Conservation (phyloP, 2,888 invertebrate genomes). For the Oscheius sp. region DNA sequence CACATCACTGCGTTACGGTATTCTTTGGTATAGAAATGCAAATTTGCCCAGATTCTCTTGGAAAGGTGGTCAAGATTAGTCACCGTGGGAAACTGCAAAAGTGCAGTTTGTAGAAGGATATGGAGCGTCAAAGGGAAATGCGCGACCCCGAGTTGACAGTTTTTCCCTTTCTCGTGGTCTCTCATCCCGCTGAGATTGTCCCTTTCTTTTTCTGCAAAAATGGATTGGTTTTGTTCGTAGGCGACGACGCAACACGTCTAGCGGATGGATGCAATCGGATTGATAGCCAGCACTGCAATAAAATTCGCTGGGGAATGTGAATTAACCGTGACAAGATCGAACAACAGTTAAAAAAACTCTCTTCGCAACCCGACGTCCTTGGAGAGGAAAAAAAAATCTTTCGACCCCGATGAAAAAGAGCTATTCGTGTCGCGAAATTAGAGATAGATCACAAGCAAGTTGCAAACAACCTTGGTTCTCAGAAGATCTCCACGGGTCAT, state of each 20-base stretch:
- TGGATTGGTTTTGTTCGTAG: background rate
- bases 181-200: too few relatives aligned
- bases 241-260: background rate
- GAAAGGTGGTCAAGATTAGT: too few relatives aligned
- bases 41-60: too few relatives aligned
- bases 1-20: background rate
- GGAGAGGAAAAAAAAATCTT: background rate
- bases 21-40: background rate
- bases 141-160: background rate
- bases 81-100: background rate
- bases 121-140: background rate
- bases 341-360: background rate
- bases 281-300: constrained; percentile 8
- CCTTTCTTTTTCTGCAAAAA: too few relatives aligned
- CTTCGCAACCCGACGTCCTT: too few relatives aligned
- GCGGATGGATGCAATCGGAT: constrained; percentile 1
- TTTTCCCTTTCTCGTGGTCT: too few relatives aligned
- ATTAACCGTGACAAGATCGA: background rate
- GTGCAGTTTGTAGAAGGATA: background rate
- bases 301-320: too few relatives aligned
- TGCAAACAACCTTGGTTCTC: background rate
- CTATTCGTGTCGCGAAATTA: background rate
- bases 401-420: background rate
- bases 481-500: background rate
- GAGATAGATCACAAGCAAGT: background rate